Evolutionary conservation across 2,113 vertebrate species (phyloP), one percentile per base, ranked within the genome.

Genomic region (Chionodraco myersi): DNA sequence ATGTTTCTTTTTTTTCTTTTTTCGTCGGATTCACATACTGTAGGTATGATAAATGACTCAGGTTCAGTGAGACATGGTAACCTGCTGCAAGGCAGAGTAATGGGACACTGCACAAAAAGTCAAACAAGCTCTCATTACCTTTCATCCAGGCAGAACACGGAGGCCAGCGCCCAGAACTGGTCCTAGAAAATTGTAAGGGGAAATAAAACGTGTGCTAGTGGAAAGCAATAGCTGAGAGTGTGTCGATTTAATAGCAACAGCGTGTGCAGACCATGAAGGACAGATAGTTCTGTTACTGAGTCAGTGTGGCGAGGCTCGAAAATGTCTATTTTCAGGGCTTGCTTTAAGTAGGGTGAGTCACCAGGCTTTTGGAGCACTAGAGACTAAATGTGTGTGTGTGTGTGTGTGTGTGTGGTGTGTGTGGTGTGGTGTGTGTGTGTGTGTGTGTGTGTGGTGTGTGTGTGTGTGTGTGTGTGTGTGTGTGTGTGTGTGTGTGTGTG

Each of bases 291-390:
- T 89, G 83, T 91, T 91, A 84, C 82, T 86, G 88, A 91, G 88
- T 89, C 90, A 81, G 91, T 89, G 90, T 92, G 91, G 88, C 64
- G 76, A 91, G 88, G 89, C 84, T 89, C 88, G 91, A 30, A 89
- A 92, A 92, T 92, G 92, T 93, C 89, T 94, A 93, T 94, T 93
- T 41, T 92, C 92, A 92, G 91, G 89, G 89, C 80, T 89, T 65
- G 87, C 83, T 92, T 86, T 91, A 92, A 91, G 89, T 91, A 89
- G 84, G 84, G 91, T 93, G 90, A 94, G 87, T 94, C 92, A 93
- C 91, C 87, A 83, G 86, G 91, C 81, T 74, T 88, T 90, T 87
- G 88, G 88, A 89, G 82, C 89, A 77, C 80, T 86, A 53, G 26
- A 81, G 77, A 86, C 85, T 87, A 21, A 21, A 21, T 21, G 72